Conservation (phyloP, 2,888 invertebrate species). For the Amiota minor region DNA sequence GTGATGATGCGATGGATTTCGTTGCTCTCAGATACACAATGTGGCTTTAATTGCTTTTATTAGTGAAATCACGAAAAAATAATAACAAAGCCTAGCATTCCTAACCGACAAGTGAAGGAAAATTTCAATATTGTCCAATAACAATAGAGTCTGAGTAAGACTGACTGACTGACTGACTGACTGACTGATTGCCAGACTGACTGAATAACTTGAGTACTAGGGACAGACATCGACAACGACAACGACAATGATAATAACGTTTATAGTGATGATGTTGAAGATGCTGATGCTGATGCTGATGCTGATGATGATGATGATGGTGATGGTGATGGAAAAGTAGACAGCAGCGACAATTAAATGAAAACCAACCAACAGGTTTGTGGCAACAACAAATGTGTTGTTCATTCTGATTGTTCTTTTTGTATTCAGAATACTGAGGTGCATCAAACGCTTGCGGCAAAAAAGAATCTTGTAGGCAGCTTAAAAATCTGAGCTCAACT, state of each 20-base stretch:
- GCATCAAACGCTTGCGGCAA: slow-evolving; percentile 25
- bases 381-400: not conserved
- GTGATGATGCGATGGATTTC: not conserved
- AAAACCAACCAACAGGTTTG: slow-evolving; percentile 48
- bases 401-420: not conserved
- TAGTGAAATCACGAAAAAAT: slow-evolving; percentile 36
- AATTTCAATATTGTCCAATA: slow-evolving; percentile 36
- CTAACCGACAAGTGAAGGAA: slow-evolving; percentile 51
- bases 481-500: slow-evolving; percentile 38
- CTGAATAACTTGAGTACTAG: too few species aligned
- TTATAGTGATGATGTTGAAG: slow-evolving; percentile 32
- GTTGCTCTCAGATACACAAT: slow-evolving; percentile 7
- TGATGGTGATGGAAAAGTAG: slow-evolving; percentile 44
- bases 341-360: slow-evolving; percentile 50
- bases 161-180: slow-evolving; percentile 37
- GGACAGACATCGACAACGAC: not conserved
- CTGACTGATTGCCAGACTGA: too few species aligned
- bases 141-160: not conserved
- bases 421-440: not conserved
- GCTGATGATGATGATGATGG: slow-evolving; percentile 39
- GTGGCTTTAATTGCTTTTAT: slow-evolving; percentile 47
- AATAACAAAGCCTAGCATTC: slow-evolving; percentile 54
- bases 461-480: not conserved
- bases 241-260: slow-evolving; percentile 35
- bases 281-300: slow-evolving; percentile 7